Evolutionary conservation across 2,888 invertebrate species (phyloP).

Genomic region (Diploptera punctata): DNA sequence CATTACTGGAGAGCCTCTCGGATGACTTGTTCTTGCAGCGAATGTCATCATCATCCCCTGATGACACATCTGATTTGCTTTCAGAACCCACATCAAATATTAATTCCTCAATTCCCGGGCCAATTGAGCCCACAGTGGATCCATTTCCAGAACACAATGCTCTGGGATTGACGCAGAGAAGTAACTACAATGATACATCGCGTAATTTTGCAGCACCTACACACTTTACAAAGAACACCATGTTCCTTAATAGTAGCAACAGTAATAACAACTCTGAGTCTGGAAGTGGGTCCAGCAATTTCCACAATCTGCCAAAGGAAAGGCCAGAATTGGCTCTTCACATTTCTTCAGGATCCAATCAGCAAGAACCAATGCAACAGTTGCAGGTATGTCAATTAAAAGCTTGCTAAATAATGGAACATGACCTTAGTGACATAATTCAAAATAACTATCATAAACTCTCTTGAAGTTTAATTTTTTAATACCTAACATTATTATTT

Average conservation of each 20-base stretch:
- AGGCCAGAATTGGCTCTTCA: conserved; percentile 66
- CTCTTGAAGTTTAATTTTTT: too few relatives aligned
- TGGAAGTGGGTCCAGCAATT: conserved; percentile 13
- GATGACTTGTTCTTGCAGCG: conserved; percentile 83
- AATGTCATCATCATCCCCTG: conserved; percentile 54
- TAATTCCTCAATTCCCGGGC: conserved; percentile 53
- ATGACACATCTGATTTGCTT: conserved; percentile 23
- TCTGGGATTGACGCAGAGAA: conserved; percentile 33
- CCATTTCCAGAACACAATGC: conserved; percentile 73
- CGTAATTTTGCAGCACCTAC: conserved; percentile 47
- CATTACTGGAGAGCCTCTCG: conserved; percentile 76
- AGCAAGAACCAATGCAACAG: conserved; percentile 63
- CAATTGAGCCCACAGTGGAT: conserved; percentile 71
- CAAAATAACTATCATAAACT: too few relatives aligned
- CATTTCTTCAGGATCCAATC: conserved; percentile 47
- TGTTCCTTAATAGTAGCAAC: conserved; percentile 31
- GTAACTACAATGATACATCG: conserved; percentile 43
- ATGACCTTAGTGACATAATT: too few relatives aligned
- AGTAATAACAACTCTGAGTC: conserved; percentile 23
- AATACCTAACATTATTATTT: too few relatives aligned
- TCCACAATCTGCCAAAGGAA: conserved; percentile 52
- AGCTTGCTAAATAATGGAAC: background rate
- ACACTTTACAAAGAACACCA: conserved; percentile 42
- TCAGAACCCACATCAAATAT: background rate
- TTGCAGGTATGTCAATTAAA: conserved; percentile 61